Conservation (phyloP, 2,888 invertebrate genomes). For the Boloria euphrosyne region DNA sequence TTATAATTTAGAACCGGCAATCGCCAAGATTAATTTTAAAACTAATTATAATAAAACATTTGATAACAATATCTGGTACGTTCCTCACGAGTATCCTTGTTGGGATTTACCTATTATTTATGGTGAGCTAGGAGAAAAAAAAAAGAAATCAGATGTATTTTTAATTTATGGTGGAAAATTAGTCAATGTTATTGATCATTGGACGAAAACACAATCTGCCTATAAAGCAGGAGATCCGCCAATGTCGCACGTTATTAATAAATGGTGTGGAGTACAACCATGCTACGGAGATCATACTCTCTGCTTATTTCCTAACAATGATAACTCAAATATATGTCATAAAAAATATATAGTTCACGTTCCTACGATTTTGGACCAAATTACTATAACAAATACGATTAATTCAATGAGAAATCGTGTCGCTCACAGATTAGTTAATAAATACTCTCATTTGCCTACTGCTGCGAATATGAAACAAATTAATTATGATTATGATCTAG, state of each 20-base stretch:
- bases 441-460: conserved; percentile 62
- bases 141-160: conserved; percentile 53
- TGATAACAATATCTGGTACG: conserved; percentile 57
- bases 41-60: conserved; percentile 29
- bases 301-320: conserved; percentile 59
- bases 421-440: conserved; percentile 55
- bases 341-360: conserved; percentile 51
- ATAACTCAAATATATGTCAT: conserved; percentile 58
- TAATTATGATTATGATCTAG: conserved; percentile 67
- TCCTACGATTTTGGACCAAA: conserved; percentile 56
- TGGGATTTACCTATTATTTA: conserved; percentile 68
- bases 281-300: conserved; percentile 74
- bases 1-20: conserved; percentile 61
- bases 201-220: conserved; percentile 19
- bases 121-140: conserved; percentile 52
- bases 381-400: conserved; percentile 61
- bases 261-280: conserved; percentile 67
- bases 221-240: conserved; percentile 30
- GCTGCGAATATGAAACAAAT: conserved; percentile 73
- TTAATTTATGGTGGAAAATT: conserved; percentile 51
- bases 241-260: conserved; percentile 48
- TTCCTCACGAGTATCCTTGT: conserved; percentile 65
- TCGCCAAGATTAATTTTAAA: conserved; percentile 38
- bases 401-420: conserved; percentile 73
- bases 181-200: conserved; percentile 53